Evolutionary conservation across 92 coral and sea anemone species (phyloP).

Genomic region (Porites rus): DNA sequence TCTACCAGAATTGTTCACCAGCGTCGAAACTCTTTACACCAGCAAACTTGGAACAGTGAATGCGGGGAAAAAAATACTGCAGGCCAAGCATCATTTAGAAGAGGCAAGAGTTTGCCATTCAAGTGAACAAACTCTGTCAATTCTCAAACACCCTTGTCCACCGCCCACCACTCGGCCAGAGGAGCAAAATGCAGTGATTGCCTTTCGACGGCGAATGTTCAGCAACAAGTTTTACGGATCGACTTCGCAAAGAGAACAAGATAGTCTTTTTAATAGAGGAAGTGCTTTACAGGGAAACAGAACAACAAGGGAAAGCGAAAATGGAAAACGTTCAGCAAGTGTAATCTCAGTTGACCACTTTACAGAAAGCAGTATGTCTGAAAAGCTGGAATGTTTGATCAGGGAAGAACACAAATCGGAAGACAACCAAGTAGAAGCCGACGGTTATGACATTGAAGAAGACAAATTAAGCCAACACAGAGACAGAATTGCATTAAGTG

Average conservation of each 20-base stretch:
- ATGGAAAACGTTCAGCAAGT: background rate
- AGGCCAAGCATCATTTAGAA: background rate
- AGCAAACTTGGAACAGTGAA: background rate
- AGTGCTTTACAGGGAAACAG: background rate
- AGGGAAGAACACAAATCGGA: background rate
- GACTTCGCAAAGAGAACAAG: background rate
- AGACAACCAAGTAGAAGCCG: background rate
- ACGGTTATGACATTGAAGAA: background rate
- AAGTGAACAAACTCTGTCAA: background rate
- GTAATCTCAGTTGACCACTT: conserved; percentile 4
- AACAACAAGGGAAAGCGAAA: background rate
- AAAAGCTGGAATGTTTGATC: background rate
- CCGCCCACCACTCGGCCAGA: conserved; percentile 2
- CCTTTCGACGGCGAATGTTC: conserved; percentile 10
- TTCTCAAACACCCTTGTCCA: background rate
- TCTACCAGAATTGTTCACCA: background rate
- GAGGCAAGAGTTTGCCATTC: background rate
- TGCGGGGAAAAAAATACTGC: background rate
- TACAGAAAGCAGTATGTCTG: background rate
- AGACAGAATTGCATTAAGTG: background rate
- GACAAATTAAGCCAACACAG: background rate
- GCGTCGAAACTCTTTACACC: no score
- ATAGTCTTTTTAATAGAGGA: background rate
- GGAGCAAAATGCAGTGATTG: background rate
- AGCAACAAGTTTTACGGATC: background rate